Conservation (phyloP, 2,888 invertebrate genomes). For the Octonoba sinensis region DNA sequence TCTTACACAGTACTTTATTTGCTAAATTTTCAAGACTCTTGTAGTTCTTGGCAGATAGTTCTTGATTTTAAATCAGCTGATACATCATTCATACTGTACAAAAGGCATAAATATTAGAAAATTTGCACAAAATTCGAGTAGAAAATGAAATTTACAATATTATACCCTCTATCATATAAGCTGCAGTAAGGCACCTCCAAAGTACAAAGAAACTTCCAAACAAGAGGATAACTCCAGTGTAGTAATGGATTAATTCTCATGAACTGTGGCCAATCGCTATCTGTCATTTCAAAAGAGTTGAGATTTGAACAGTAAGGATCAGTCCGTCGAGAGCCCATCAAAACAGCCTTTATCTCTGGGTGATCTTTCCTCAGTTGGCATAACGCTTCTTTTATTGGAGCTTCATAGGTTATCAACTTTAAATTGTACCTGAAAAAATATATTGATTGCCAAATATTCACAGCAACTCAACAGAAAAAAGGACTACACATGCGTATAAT, state of each 20-base stretch:
- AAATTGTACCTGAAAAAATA: constrained; percentile 77
- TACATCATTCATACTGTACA: too few species aligned
- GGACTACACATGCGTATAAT: too few species aligned
- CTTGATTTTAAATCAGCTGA: too few species aligned
- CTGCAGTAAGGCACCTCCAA: constrained; percentile 89
- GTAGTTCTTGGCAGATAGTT: too few species aligned
- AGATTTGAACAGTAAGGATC: constrained; percentile 85
- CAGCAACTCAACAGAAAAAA: too few species aligned
- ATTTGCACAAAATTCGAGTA: neutral
- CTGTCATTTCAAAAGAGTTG: constrained; percentile 81
- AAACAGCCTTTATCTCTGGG: constrained; percentile 81
- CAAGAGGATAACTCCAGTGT: constrained; percentile 91
- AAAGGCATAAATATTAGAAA: neutral
- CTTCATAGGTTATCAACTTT: constrained; percentile 78
- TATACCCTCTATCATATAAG: constrained; percentile 88
- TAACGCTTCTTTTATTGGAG: constrained; percentile 82
- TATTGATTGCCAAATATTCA: neutral
- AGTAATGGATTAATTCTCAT: constrained; percentile 90
- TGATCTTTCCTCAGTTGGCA: constrained; percentile 75
- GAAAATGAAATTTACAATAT: neutral
- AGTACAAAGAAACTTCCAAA: constrained; percentile 89
- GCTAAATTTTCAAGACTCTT: too few species aligned
- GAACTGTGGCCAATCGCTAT: constrained; percentile 89
- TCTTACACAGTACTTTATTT: too few species aligned
- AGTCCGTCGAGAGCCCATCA: constrained; percentile 91